A percentile compares a stretch with the other conserved stretches of the same genome.
These are phyloP conservation scores for Menura novaehollandiae DNA, from an alignment of 2,113 vertebrate genomes.

Conservation along the genomic window DNA sequence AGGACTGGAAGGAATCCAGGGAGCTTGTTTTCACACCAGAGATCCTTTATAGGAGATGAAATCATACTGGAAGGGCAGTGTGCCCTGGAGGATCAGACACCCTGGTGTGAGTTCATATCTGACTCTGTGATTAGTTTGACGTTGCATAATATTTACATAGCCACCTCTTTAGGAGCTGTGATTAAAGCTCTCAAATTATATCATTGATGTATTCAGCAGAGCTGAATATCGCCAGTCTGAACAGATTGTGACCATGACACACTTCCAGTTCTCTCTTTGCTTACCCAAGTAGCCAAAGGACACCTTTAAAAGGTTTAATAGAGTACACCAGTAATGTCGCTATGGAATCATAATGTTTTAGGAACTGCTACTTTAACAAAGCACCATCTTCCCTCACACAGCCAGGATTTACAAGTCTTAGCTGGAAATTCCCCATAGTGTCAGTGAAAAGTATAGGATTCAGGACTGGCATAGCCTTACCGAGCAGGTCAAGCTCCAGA, in stretches of 20 bases:
- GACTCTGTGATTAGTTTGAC: background rate
- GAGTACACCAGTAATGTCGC: background rate
- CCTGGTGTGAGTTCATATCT: constrained; percentile 14
- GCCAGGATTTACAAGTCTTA: background rate
- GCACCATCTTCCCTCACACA: background rate
- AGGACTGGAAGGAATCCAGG: constrained; percentile 26
- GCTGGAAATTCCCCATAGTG: background rate
- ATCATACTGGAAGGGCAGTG: background rate
- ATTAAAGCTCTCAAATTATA: background rate
- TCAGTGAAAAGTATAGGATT: background rate
- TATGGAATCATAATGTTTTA: background rate
- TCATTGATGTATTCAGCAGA: background rate
- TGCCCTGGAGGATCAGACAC: constrained; percentile 22
- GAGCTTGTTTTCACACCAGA: constrained; percentile 19
- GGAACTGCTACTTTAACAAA: background rate
- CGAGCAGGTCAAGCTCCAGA: background rate
- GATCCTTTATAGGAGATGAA: constrained; percentile 1
- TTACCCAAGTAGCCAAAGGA: background rate
- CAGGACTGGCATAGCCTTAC: background rate
- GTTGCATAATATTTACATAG: background rate
- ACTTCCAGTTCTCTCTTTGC: background rate
- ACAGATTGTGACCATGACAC: background rate
- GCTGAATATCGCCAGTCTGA: background rate
- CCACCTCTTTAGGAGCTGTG: background rate
- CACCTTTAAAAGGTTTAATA: background rate